Evolutionary conservation across 2,888 invertebrate species (phyloP).

Genomic region (Limnephilus lunatus): DNA sequence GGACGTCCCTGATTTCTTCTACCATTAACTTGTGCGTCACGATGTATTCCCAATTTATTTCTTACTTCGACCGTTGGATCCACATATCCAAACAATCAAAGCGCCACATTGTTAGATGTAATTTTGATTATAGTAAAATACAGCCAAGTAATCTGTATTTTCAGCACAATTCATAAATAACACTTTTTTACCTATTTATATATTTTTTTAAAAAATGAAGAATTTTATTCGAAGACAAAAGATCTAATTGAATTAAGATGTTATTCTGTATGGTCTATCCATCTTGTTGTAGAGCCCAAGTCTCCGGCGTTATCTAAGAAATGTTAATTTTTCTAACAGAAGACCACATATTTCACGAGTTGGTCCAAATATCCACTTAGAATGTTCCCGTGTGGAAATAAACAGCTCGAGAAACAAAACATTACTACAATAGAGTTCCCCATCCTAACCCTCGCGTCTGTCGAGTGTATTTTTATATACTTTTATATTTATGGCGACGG

Average conservation of each 20-base stretch:
- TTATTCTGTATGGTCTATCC: background rate
- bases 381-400: constrained; percentile 22
- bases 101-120: background rate
- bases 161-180: background rate
- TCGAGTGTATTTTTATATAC: constrained; percentile 28
- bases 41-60: background rate
- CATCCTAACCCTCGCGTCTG: constrained; percentile 36
- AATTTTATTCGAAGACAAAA: constrained; percentile 14
- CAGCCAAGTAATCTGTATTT: background rate
- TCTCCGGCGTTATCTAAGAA: constrained; percentile 26
- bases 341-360: constrained; percentile 31
- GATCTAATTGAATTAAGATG: constrained; percentile 28
- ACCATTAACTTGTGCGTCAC: background rate
- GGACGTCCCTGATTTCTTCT: background rate
- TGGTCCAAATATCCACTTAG: constrained; percentile 35
- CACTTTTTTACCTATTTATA: background rate
- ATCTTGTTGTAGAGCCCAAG: background rate
- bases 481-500: constrained; percentile 22
- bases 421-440: background rate
- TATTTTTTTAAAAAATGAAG: background rate
- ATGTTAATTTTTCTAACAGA: constrained; percentile 48
- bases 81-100: background rate
- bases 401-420: constrained; percentile 35
- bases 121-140: background rate
- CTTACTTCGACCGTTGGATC: background rate